Base-by-base conservation (phyloP, 2,888 invertebrate genomes). In the Volucella inflata region DNA sequence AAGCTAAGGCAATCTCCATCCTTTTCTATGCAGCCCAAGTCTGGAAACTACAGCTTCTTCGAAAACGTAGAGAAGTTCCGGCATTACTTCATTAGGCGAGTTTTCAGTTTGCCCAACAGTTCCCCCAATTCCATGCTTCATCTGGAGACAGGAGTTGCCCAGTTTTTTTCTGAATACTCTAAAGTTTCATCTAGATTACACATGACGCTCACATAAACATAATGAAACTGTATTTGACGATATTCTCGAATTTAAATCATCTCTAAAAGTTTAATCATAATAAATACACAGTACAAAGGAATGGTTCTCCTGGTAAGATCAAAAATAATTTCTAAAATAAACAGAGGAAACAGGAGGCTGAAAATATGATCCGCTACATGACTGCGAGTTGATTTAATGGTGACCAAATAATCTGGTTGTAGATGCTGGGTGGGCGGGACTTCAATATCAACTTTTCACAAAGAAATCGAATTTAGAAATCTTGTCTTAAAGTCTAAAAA, bases 251-350 rank as follows among this genome's bases (percentile, higher is more conserved):
- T 14, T 44, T n/a, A 74, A 44, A 65, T 14, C 16, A n/a, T 48
- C 21, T 42, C 48, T 53, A 50, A 71, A 78, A 71, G 30, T 78
- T 78, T 78, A 71, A 71, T 64, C 21, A 40, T 68, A 55, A 71
- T 78, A 78, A 78, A 78, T 78, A 78, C 77, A 62, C 78, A 65
- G 48, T 78, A 78, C 64, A 65, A 78, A 71, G 78, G 78, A 78
- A 78, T 78, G 78, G 64, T 64, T 57, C 53, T 78, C 50, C 50
- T 42, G 62, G 16, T 30, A 62, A 50, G 71, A 65, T 42, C 38
- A 65, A 64, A 50, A 57, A 57, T 62, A 65, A n/a, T n/a, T 21
- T 62, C 2, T 16, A 78, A 78, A 68, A 40, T 51, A 62, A 36
- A 44, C 57, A 64, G 12, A 51, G 42, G 46, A 68, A 10, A n/a